A percentile compares a stretch with the other conserved stretches of the same genome.
Evolutionary conservation across 2,797 vertebrate genomes (phyloP).

Genomic region (Ispidina picta): DNA sequence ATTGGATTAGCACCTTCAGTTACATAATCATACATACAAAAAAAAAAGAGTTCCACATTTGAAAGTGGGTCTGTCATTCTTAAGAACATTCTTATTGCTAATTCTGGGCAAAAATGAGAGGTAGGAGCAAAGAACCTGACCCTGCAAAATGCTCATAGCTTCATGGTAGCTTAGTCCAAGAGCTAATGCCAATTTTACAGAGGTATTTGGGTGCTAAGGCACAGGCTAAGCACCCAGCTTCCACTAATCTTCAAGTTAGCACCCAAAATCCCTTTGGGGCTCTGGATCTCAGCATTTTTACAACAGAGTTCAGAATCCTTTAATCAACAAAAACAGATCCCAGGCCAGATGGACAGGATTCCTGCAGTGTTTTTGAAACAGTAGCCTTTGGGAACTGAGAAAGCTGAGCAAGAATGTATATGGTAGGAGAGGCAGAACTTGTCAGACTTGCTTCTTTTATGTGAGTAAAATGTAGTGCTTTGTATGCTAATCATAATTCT

Average conservation of each 20-base stretch:
- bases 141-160: neutral
- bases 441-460: constrained; percentile 49
- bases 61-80: neutral
- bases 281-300: neutral
- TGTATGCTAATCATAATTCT: constrained; percentile 7
- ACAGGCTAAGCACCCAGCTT: neutral
- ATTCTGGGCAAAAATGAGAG: neutral
- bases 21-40: neutral
- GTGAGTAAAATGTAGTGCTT: neutral
- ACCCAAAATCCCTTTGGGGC: neutral
- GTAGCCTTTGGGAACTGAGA: constrained; percentile 36
- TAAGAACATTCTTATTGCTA: neutral
- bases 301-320: neutral
- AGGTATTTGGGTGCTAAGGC: neutral
- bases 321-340: neutral
- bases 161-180: neutral
- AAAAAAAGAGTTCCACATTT: neutral
- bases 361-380: constrained; percentile 36
- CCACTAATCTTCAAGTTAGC: neutral
- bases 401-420: neutral
- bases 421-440: constrained; percentile 42
- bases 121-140: neutral
- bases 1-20: neutral
- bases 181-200: neutral
- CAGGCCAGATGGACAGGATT: constrained; percentile 24